Conservation (phyloP, 30 jellyfish, hydroid and myxozoan genomes). For the Aurelia aurita region DNA sequence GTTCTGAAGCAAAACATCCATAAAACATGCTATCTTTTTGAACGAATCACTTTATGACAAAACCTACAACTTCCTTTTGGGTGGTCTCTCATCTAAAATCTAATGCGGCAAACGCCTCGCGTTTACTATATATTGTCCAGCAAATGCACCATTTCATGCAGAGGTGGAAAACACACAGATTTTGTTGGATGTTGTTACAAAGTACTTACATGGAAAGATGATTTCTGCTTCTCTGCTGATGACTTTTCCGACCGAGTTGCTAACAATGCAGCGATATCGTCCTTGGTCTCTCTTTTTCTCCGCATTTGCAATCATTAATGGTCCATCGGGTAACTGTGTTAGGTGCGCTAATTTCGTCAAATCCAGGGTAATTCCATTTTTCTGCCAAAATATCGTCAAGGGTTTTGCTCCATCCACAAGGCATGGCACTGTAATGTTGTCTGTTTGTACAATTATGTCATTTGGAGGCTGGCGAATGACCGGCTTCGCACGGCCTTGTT, state of each 20-base stretch:
- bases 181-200: too few relatives aligned
- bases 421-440: slow-evolving; percentile 80
- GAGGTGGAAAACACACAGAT: too few relatives aligned
- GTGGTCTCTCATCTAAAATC: too few relatives aligned
- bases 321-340: slow-evolving; percentile 84
- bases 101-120: too few relatives aligned
- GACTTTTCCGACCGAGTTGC: slow-evolving; percentile 88
- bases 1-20: too few relatives aligned
- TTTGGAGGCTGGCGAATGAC: slow-evolving; percentile 87
- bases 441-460: slow-evolving; percentile 69
- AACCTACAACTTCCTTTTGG: too few relatives aligned
- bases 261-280: slow-evolving; percentile 82
- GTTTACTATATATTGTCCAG: too few relatives aligned
- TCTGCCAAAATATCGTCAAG: slow-evolving; percentile 78
- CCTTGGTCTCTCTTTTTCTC: slow-evolving; percentile 90
- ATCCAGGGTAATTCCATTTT: slow-evolving; percentile 74
- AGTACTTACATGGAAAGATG: slow-evolving; percentile 91
- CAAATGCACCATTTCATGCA: too few relatives aligned
- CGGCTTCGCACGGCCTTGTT: slow-evolving; percentile 66
- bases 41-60: too few relatives aligned
- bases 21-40: too few relatives aligned
- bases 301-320: slow-evolving; percentile 68
- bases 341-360: slow-evolving; percentile 46
- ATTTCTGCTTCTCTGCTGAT: slow-evolving; percentile 81
- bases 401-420: slow-evolving; percentile 82